phyloP scores from a whole-genome alignment of 2,113 vertebrate species.

The Oreochromis tanganicae region DNA sequence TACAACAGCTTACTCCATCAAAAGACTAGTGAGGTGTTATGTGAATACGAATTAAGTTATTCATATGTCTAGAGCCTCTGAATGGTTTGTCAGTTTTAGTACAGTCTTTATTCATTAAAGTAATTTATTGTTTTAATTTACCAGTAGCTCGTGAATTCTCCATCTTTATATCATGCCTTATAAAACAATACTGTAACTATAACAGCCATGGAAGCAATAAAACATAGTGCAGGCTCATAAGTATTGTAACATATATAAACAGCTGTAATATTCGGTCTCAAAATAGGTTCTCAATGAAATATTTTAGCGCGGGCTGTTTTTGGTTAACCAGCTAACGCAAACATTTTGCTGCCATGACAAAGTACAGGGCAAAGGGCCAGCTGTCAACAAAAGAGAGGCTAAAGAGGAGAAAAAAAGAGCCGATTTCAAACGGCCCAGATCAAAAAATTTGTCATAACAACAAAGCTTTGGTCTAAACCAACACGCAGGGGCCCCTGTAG shows the following conservation, averaged over 20 bases:
- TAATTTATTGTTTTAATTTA: background rate
- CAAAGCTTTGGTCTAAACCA: conserved; percentile 87
- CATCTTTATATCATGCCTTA: background rate
- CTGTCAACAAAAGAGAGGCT: conserved; percentile 71
- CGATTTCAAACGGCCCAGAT: conserved; percentile 81
- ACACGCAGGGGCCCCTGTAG: conserved; percentile 77
- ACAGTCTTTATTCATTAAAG: background rate
- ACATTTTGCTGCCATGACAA: conserved; percentile 78
- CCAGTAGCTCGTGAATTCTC: background rate
- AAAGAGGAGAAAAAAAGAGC: conserved; percentile 79
- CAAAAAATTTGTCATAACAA: conserved; percentile 92
- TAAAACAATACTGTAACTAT: background rate
- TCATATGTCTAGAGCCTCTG: background rate
- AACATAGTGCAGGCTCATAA: background rate
- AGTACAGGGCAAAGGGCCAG: conserved; percentile 82
- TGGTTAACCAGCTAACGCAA: conserved; percentile 65
- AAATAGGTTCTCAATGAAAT: background rate
- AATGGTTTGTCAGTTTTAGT: background rate
- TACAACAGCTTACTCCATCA: conserved; percentile 14
- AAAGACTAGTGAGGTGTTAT: background rate
- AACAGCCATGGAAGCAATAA: background rate
- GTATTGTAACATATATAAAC: background rate
- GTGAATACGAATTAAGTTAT: background rate
- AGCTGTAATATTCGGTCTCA: background rate
- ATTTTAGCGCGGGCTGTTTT: conserved; percentile 10